A percentile compares a stretch with the other conserved stretches of the same genome.
These are phyloP conservation scores for Heliocidaris tuberculata DNA, from an alignment of 35 echinoderm and acorn worm species.

Conservation along the genomic window DNA sequence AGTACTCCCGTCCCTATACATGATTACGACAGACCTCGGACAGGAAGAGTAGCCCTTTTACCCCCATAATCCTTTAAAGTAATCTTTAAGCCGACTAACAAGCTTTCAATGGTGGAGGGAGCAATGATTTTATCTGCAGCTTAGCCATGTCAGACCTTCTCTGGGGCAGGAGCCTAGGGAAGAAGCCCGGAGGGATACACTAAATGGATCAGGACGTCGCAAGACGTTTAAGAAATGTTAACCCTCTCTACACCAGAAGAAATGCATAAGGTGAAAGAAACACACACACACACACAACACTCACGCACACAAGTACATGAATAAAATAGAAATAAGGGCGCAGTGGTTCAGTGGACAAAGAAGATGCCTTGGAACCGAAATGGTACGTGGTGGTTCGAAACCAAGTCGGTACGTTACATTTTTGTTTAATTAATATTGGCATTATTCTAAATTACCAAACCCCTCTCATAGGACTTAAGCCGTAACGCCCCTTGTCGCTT, in stretches of 20 bases:
- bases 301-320: too few species aligned
- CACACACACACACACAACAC: neutral
- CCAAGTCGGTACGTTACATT: too few species aligned
- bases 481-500: too few species aligned
- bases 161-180: neutral
- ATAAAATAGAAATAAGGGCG: too few species aligned
- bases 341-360: too few species aligned
- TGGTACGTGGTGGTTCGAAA: too few species aligned
- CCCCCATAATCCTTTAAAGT: neutral
- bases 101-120: neutral
- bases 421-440: too few species aligned
- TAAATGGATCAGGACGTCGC: neutral
- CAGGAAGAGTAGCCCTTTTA: neutral
- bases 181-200: neutral
- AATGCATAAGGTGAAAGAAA: neutral
- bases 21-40: neutral
- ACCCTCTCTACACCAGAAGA: neutral
- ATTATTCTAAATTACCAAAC: too few species aligned
- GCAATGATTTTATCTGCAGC: conserved; percentile 1
- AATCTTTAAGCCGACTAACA: conserved; percentile 2
- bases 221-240: neutral
- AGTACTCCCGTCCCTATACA: neutral
- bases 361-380: too few species aligned
- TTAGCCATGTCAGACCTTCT: neutral
- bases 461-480: too few species aligned